Evolutionary conservation across 2,797 vertebrate species (phyloP).

Genomic region (Acestrorhynchus altus): DNA sequence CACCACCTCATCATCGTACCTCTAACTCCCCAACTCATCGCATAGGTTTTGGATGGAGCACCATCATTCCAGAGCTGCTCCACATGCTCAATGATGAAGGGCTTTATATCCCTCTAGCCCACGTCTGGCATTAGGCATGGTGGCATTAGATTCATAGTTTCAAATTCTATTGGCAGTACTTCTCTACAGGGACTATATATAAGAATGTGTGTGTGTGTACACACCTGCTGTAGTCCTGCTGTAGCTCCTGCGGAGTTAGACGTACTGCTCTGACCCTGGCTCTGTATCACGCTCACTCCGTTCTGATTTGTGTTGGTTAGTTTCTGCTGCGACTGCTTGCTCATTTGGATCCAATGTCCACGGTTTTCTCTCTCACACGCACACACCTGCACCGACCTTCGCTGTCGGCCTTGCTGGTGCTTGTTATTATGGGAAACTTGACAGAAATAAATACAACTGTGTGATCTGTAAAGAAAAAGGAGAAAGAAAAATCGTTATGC

Average conservation of each 20-base stretch:
- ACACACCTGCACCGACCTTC: conserved; percentile 34
- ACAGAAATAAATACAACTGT: conserved; percentile 20
- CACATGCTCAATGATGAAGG: too few relatives aligned
- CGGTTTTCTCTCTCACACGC: conserved; percentile 20
- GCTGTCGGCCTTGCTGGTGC: conserved; percentile 18
- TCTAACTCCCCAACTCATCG: too few relatives aligned
- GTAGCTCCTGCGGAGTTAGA: conserved; percentile 29
- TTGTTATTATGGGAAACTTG: not conserved
- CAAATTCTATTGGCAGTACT: too few relatives aligned
- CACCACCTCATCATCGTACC: too few relatives aligned
- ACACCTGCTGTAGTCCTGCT: conserved; percentile 78
- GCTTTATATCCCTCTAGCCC: too few relatives aligned
- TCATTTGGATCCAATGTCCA: conserved; percentile 85
- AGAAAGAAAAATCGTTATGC: conserved; percentile 24
- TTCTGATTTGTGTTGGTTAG: conserved; percentile 75
- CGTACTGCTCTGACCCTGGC: conserved; percentile 78
- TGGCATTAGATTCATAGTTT: too few relatives aligned
- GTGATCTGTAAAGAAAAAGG: conserved; percentile 11
- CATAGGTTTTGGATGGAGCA: too few relatives aligned
- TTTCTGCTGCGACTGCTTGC: conserved; percentile 86
- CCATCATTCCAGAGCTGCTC: too few relatives aligned
- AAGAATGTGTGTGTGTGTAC: not conserved
- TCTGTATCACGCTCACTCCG: conserved; percentile 86
- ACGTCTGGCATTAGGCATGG: too few relatives aligned
- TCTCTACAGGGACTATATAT: not conserved